Evolutionary conservation across 2,797 vertebrate genomes (phyloP).

Genomic region (Ciconia nigra): DNA sequence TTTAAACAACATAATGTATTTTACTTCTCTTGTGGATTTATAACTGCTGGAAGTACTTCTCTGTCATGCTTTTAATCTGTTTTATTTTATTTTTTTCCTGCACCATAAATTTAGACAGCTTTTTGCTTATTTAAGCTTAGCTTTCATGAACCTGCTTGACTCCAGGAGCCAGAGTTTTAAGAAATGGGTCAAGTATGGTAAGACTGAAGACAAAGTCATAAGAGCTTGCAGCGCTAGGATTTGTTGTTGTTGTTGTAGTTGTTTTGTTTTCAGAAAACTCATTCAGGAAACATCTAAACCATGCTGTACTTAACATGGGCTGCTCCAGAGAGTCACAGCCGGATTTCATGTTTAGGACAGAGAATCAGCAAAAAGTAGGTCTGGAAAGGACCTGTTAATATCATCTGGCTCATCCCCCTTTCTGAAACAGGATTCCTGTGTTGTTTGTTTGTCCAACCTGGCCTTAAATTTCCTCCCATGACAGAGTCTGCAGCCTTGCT

Average conservation of each 20-base stretch:
- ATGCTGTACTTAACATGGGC: background rate
- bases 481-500: background rate
- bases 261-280: background rate
- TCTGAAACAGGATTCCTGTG: background rate
- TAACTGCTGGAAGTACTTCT: background rate
- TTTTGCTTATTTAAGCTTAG: conserved; percentile 15
- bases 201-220: background rate
- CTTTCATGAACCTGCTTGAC: background rate
- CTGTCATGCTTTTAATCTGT: background rate
- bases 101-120: background rate
- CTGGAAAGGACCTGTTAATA: background rate
- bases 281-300: background rate
- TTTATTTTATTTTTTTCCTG: background rate
- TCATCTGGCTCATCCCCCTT: background rate
- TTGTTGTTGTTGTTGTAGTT: background rate
- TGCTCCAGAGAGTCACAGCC: background rate
- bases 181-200: background rate
- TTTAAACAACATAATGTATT: background rate
- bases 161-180: background rate
- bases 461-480: background rate
- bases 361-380: background rate
- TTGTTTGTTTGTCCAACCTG: background rate
- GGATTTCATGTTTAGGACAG: background rate
- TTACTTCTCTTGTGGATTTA: background rate
- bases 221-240: background rate